Evolutionary conservation across 1,140 invertebrate species (phyloP).

Genomic region (Belonocnema kinseyi): DNA sequence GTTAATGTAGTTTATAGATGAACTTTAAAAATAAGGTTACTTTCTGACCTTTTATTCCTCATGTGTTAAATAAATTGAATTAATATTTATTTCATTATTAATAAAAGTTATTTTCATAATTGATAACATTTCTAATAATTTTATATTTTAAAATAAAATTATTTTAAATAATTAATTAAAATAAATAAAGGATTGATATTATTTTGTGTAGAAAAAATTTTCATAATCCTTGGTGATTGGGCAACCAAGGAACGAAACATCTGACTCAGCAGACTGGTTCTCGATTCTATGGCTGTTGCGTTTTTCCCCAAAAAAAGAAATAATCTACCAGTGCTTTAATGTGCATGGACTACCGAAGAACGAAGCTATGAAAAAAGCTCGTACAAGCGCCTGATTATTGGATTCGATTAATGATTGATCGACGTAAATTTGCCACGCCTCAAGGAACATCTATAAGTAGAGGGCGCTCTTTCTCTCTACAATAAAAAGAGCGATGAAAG

Average conservation of each 20-base stretch:
- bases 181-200: no score
- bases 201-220: no score
- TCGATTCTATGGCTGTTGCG: slow-evolving; percentile 14
- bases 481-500: slow-evolving; percentile 12
- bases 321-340: background rate
- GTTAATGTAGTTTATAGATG: no score
- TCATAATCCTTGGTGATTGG: background rate
- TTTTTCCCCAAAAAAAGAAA: slow-evolving; percentile 27
- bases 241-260: no score
- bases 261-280: slow-evolving; percentile 8
- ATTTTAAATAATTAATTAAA: no score
- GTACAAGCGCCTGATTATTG: slow-evolving; percentile 32
- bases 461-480: slow-evolving; percentile 11
- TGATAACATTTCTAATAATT: no score
- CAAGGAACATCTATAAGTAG: slow-evolving; percentile 18
- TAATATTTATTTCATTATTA: no score
- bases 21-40: no score
- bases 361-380: slow-evolving; percentile 14
- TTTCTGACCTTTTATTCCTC: no score
- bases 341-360: slow-evolving; percentile 22
- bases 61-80: no score
- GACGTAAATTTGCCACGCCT: slow-evolving; percentile 32
- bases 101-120: no score
- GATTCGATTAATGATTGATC: slow-evolving; percentile 38
- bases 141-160: no score